Evolutionary conservation across 2,113 vertebrate genomes (phyloP).

Genomic region (Pangasianodon hypophthalmus): DNA sequence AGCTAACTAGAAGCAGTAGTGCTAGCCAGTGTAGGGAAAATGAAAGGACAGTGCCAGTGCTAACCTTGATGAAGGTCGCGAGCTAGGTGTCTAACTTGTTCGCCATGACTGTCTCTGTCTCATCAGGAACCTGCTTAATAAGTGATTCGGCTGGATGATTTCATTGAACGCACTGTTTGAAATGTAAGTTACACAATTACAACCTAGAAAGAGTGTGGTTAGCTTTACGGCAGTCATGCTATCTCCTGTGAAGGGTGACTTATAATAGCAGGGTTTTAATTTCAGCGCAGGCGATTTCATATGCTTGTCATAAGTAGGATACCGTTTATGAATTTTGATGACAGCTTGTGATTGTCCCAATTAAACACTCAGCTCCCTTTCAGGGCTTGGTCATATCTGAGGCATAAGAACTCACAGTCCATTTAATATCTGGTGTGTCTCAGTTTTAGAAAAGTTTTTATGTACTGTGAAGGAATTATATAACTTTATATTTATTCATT

Average conservation of each 20-base stretch:
- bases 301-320: slow-evolving; percentile 17
- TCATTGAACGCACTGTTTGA: slow-evolving; percentile 52
- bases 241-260: slow-evolving; percentile 25
- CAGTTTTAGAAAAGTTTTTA: not conserved
- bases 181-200: slow-evolving; percentile 55
- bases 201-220: slow-evolving; percentile 37
- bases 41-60: slow-evolving; percentile 46
- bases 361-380: slow-evolving; percentile 13
- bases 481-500: not conserved
- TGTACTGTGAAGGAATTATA: not conserved
- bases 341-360: slow-evolving; percentile 19
- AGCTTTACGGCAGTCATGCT: slow-evolving; percentile 21
- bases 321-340: slow-evolving; percentile 20
- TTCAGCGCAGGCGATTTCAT: slow-evolving; percentile 23
- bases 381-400: slow-evolving; percentile 8
- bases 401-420: not conserved
- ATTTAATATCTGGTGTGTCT: slow-evolving; percentile 1
- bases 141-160: slow-evolving; percentile 52
- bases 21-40: slow-evolving; percentile 36
- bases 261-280: slow-evolving; percentile 18
- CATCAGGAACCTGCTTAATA: slow-evolving; percentile 54
- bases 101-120: slow-evolving; percentile 39
- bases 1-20: slow-evolving; percentile 44
- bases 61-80: slow-evolving; percentile 56
- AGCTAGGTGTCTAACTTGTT: slow-evolving; percentile 39